Base-by-base conservation (phyloP, 2,113 vertebrate species). In the Empidonax alnorum region DNA sequence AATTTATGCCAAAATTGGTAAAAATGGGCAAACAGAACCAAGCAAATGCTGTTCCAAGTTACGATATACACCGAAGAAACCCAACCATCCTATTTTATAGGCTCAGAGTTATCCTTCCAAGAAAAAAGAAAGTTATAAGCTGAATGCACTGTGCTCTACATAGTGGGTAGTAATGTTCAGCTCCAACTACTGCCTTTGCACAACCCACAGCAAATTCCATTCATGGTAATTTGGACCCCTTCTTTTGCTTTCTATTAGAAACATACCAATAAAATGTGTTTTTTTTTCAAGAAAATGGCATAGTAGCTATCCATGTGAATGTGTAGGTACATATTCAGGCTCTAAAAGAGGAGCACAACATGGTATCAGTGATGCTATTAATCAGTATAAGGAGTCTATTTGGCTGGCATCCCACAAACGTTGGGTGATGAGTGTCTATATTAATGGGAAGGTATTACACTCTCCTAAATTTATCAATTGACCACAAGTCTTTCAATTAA, bases 381-480 rank as follows among this genome's bases (percentile, higher is more conserved):
- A 94, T 94, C 86, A 92, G 23, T 46, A 58, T 91, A 90, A 95
- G 66, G 14, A 88, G 62, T 69, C 78, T 82, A 49, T 90, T 92
- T 94, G 87, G 77, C 66, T 58, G 33, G n/a, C 62, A 82, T 84
- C 59, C 84, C 89, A 90, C 33, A 93, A 90, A 75, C 5, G 42
- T 42, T 42, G 33, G 66, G 49, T 84, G 77, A 89, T 58, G 33
- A 92, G 78, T 63, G 46, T 67, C 71, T 83, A 65, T 39, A 80
- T 83, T 93, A 90, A 94, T 52, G 83, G 55, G 49, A 93, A 89
- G 27, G 58, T 55, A 35, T 35, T 35, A 89, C 41, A 62, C 28
- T 79, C 68, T 81, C 77, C 92, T 92, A 93, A 95, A 94, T 39
- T 75, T 76, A 97, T 92, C 56, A 75, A 84, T 50, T 92, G 90